Evolutionary conservation across 2,113 vertebrate genomes (phyloP), one percentile per base, ranked within the genome.

Genomic region (Maccullochella peelii): DNA sequence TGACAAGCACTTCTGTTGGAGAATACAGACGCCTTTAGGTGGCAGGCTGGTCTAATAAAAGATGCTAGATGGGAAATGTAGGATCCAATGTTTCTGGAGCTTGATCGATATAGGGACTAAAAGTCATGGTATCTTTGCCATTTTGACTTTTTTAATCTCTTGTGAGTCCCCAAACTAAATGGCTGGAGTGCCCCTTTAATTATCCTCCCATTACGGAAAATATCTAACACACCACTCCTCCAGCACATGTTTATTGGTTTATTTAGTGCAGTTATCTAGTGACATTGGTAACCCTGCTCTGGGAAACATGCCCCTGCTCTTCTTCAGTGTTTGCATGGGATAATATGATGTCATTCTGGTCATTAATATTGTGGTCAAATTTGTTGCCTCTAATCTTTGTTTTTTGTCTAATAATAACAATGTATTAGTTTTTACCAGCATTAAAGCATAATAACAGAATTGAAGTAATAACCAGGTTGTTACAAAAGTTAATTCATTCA

Each of bases 381-480:
- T 67, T 62, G 27, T 55, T 61, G 23, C 33, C 50, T 57, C 25
- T 68, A 70, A 79, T 81, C 27, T 23, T 84, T 54, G 1, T 52
- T 49, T 72, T 23, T 62, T 75, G 25, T 85, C 47, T 38, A 38
- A 82, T 69, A 54, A 82, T 73, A 52, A 65, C 47, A 50, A 52
- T 66, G 57, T 67, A 77, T 73, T 69, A 50, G 79, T 73, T 40
- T 40, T 67, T 74, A 62, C 7, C 12, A 61, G 71, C 49, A 80
- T 70, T 79, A 61, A 70, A 80, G 47, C 30, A 75, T 79, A 82
- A 83, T 76, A 59, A 54, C 27, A 67, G 54, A 2, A 59, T 61
- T 69, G 2, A 62, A 83, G 16, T 83, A 87, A 90, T 78, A 27
- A 90, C 57, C 57, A 59, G 69, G 83, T 78, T 88, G 55, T 47